Conservation (phyloP, 2,888 invertebrate genomes). For the Salticus scenicus region DNA sequence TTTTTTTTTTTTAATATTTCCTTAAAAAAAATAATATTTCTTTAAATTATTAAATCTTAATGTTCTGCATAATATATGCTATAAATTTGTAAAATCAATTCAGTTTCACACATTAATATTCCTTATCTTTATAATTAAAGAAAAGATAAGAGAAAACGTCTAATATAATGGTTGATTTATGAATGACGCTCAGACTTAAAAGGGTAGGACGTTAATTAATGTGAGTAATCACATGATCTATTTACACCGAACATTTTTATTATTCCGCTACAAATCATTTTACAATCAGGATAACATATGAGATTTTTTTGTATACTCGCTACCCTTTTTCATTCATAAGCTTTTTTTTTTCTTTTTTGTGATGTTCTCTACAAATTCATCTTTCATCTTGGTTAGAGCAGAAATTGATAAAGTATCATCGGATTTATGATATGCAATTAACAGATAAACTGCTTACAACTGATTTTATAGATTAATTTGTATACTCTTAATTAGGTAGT, state of each 20-base stretch:
- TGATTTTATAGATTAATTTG: not conserved
- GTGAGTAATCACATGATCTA: not conserved
- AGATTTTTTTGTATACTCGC: not conserved
- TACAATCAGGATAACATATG: not conserved
- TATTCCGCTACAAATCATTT: not conserved
- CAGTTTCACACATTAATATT: too few relatives aligned
- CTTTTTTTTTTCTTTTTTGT: not conserved
- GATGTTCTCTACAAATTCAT: not conserved
- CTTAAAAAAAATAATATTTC: too few relatives aligned
- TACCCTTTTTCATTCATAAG: not conserved
- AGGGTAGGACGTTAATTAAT: not conserved
- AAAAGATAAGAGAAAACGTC: not conserved
- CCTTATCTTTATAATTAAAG: too few relatives aligned
- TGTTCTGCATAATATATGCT: too few relatives aligned
- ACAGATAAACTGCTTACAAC: conserved; percentile 10
- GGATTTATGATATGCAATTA: not conserved
- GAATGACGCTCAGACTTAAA: not conserved
- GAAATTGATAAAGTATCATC: not conserved
- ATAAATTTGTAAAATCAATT: too few relatives aligned
- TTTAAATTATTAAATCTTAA: too few relatives aligned
- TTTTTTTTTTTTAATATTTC: too few relatives aligned
- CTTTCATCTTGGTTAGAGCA: not conserved
- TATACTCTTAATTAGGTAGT: too few relatives aligned
- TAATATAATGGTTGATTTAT: not conserved
- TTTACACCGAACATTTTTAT: not conserved